Base-by-base conservation (phyloP, 2,113 vertebrate species). In the Jacana jacana region DNA sequence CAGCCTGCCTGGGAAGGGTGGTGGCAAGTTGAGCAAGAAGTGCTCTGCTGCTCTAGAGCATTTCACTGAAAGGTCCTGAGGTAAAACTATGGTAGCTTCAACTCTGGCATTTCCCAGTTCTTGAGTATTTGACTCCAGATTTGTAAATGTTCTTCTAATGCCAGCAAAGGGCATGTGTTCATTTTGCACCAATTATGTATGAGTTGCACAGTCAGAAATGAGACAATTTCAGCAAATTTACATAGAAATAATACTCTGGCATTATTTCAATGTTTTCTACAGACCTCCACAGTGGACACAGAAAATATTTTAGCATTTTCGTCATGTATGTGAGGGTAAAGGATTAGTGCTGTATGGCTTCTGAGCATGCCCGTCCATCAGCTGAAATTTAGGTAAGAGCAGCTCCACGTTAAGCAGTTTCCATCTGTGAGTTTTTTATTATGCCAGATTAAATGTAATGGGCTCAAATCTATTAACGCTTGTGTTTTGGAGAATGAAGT, bases 281-380 rank as follows among this genome's bases (percentile, higher is more conserved):
- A 95, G 79, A 98, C 98, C 90, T 98, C 98, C 25, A 96, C 72
- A 8, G 95, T 70, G 25, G 98, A 98, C 55, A 97, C 46, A 25
- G 97, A 98, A 93, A 98, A 97, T 80, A 98, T 97, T 82, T 97
- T 97, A 88, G 83, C 88, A 55, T 98, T 98, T 91, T 98, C 98
- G 73, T 98, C 89, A 75, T 95, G 89, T 49, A 97, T 71, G 33
- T 83, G 87, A 61, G 98, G 91, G 82, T 98, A 97, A 80, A 96
- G 93, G n/a, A 98, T 95, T 1, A 95, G 97, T 80, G 98, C 96
- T 17, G 10, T 58, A 90, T 98, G 98, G 84, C 98, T 98, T 97
- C 97, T 98, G 85, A 99, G 94, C 49, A 98, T 70, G 25, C 97
- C 97, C 23, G 97, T 95, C 15, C 97, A 95, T 70, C 93, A 96